These are phyloP conservation scores for Gibbula magus DNA, from an alignment of 2,888 invertebrate genomes.

Conservation along the genomic window DNA sequence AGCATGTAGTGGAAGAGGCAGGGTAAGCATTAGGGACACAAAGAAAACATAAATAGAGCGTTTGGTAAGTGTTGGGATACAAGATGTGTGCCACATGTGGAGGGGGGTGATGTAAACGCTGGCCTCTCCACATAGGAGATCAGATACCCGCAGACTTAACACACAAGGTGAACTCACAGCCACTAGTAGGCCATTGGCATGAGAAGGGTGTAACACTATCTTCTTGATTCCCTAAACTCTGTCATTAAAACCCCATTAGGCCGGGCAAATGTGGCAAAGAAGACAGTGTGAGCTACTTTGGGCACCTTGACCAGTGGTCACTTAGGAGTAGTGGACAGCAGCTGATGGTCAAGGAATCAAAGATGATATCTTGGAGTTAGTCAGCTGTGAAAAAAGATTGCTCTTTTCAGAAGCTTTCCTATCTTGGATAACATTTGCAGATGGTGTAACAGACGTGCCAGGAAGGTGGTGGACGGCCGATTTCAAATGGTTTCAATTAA, in stretches of 20 bases:
- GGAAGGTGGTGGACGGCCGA: background rate
- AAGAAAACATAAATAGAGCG: background rate
- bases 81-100: background rate
- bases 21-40: background rate
- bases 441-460: background rate
- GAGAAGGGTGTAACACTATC: slow-evolving; percentile 5
- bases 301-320: background rate
- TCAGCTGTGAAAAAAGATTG: background rate
- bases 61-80: background rate
- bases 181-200: background rate
- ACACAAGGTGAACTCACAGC: background rate
- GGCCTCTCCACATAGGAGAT: background rate
- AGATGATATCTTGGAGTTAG: background rate
- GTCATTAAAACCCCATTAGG: slow-evolving; percentile 22
- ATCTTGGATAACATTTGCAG: background rate
- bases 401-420: background rate
- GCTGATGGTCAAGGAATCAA: background rate
- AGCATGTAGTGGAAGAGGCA: background rate
- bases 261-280: background rate
- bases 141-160: background rate
- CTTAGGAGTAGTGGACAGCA: background rate
- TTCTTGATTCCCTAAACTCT: slow-evolving; percentile 12
- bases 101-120: background rate
- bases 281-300: background rate
- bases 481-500: slow-evolving; percentile 15